Base-by-base conservation (phyloP, 2,888 invertebrate genomes). In the Notodromas monacha region DNA sequence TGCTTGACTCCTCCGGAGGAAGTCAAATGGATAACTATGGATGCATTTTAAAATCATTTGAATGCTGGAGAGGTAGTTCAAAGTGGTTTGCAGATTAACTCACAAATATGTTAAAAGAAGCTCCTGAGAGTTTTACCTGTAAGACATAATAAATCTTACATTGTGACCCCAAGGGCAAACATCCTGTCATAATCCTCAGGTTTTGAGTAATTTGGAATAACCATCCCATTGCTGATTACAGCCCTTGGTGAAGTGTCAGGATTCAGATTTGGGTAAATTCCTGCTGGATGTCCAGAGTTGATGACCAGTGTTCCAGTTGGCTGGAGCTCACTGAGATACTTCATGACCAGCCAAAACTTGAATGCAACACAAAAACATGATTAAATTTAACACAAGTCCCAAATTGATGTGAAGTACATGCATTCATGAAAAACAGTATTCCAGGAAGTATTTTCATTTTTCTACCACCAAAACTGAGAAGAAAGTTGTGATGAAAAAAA, bases 151-250 rank as follows among this genome's bases (percentile, higher is more conserved):
- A n/a, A 31, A 12, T 3, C 49, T 46, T 41, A 56, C 56, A 58
- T 53, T 2, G 60, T 54, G 2, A 58, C 58, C 15, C 61, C 61
- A 12, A 60, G 41, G 3, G 60, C 60, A 43, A 63, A 63, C 43
- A 56, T 45, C 36, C 53, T 51, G 38, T 61, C 58, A 38, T 63
- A 62, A 34, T 54, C 43, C 2, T 47, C 45, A 30, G 51, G 43
- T 3, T 51, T 47, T 2, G 60, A 60, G 40, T 60, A 60, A 40
- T 60, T 60, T 1, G 61, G 61, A 28, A 62, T 50, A 37, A 62
- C 57, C 60, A 63, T 60, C 34, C 62, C 62, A 42, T 63, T 62
- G 13, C 59, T 59, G 33, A 63, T 56, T 32, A 62, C 54, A 14
- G 57, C 42, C 33, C 60, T 42, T 4, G 62, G 61, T 2, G 56